These are phyloP conservation scores for Hestina assimilis DNA, from an alignment of 1,140 invertebrate genomes.

Conservation along the genomic window DNA sequence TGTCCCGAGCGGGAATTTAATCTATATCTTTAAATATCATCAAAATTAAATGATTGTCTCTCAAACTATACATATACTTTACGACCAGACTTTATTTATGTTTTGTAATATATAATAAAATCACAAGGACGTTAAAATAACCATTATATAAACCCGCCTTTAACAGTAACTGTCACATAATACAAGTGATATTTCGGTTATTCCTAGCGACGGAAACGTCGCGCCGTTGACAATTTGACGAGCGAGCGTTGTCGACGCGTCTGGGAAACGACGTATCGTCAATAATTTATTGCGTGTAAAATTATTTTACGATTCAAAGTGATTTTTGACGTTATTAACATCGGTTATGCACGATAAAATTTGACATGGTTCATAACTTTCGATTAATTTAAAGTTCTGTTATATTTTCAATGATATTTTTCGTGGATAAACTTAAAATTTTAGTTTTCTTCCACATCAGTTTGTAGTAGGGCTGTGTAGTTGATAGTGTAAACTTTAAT, in stretches of 20 bases:
- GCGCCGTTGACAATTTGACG: slow-evolving; percentile 36
- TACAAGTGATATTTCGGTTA: slow-evolving; percentile 1
- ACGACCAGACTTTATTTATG: too few relatives aligned
- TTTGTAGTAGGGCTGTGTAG: too few relatives aligned
- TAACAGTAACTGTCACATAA: neutral
- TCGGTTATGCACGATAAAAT: neutral
- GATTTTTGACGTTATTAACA: slow-evolving; percentile 1
- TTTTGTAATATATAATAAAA: too few relatives aligned
- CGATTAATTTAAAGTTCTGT: too few relatives aligned
- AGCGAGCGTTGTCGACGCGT: slow-evolving; percentile 25
- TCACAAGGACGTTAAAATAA: neutral
- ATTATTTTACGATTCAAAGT: slow-evolving; percentile 12
- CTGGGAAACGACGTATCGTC: slow-evolving; percentile 17
- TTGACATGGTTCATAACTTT: neutral
- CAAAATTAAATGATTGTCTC: too few relatives aligned
- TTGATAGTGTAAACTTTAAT: too few relatives aligned
- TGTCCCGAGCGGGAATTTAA: too few relatives aligned
- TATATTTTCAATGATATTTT: too few relatives aligned
- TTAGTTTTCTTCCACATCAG: too few relatives aligned
- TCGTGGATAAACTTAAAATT: too few relatives aligned
- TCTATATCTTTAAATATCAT: too few relatives aligned
- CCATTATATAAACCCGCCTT: neutral
- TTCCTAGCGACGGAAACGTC: slow-evolving; percentile 13
- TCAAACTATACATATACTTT: too few relatives aligned
- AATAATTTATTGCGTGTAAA: slow-evolving; percentile 23